phyloP scores from a whole-genome alignment of 1,140 invertebrate species.

The Trichonephila clavata region DNA sequence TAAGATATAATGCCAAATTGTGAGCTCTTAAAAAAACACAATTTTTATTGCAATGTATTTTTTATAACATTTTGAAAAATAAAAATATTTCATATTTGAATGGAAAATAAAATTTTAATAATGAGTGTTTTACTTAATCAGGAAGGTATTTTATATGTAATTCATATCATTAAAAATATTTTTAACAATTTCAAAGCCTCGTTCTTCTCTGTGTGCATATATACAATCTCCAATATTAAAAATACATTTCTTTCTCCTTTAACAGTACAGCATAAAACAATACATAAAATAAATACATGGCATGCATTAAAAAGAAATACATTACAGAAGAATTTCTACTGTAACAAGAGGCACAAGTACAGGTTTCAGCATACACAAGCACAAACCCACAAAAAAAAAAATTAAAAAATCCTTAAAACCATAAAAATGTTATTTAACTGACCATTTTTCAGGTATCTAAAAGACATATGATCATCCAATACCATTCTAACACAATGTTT shows the following conservation, averaged over 20 bases:
- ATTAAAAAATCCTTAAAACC: neutral
- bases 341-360: neutral
- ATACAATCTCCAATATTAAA: neutral
- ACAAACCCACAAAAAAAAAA: slow-evolving; percentile 13
- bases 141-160: too few species aligned
- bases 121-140: too few species aligned
- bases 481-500: neutral
- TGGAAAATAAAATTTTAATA: too few species aligned
- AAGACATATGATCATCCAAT: slow-evolving; percentile 1
- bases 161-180: too few species aligned
- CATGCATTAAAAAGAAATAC: neutral
- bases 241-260: neutral
- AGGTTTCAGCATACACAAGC: neutral
- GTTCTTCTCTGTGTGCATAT: too few species aligned
- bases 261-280: neutral
- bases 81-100: too few species aligned
- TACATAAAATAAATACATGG: slow-evolving; percentile 2
- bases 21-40: neutral
- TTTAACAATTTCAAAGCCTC: too few species aligned
- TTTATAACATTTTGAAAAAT: too few species aligned
- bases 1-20: neutral
- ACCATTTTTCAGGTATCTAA: slow-evolving; percentile 20
- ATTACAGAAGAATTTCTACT: neutral
- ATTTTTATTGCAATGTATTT: too few species aligned
- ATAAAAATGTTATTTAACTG: neutral